Evolutionary conservation across 2,888 invertebrate species (phyloP), one percentile per base, ranked within the genome.

Genomic region (Neelides folsomi): DNA sequence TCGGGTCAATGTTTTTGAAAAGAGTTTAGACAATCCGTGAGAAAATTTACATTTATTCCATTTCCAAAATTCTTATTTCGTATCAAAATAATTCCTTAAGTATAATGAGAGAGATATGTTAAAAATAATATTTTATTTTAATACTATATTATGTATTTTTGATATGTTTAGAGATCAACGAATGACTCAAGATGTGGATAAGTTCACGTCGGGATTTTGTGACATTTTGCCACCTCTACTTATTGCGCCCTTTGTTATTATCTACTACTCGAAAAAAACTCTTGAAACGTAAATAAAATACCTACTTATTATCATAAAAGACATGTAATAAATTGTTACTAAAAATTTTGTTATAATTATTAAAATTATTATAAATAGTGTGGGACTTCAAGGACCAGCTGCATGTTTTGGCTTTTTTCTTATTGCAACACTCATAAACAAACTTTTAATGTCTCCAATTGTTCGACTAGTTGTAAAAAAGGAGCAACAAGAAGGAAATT

Each of bases 401-500:
- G 71, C 72, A 44, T 72, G 75, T 40, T 69, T 75, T 56, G 59
- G 66, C 3, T 76, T 76, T 63, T 78, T 78, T 66, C 36, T 75
- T 5, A 52, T 76, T 8, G 73, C 74, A 34, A 75, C 76, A 0
- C 50, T 73, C 5, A 66, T 76, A 46, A 77, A 77, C 68, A 74
- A 73, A 59, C 58, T 75, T 7, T 66, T 78, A 2, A 75, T 78
- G 71, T 71, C 73, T 2, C 75, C 76, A 1, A 73, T 77, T 13
- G 73, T 76, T n/a, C 64, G 66, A 20, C 69, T 68, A 49, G 74
- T 77, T 15, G 73, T 72, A 46, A 67, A 69, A 49, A 75, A 76
- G 64, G 76, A 78, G 65, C 69, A 69, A 59, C 68, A 67, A 58
- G 78, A 78, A 66, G 78, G 78, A 44, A 72, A 77, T 64, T 77